phyloP scores from a whole-genome alignment of 2,888 invertebrate genomes.

The Argynnis bischoffii region DNA sequence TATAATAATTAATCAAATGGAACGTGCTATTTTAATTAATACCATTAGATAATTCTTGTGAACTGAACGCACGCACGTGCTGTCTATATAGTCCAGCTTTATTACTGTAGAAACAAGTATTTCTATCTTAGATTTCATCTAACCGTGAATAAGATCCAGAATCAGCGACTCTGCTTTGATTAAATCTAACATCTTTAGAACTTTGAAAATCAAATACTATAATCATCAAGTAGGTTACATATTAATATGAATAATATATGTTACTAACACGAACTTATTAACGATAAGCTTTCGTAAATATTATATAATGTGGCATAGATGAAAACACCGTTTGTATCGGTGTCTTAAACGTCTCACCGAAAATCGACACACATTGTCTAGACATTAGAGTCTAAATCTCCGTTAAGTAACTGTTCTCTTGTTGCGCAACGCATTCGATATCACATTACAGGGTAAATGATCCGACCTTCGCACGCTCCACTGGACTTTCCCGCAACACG shows the following conservation, averaged over 20 bases:
- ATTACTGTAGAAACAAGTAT: slow-evolving; percentile 22
- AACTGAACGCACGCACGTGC: slow-evolving; percentile 33
- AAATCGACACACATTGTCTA: slow-evolving; percentile 48
- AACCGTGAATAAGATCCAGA: slow-evolving; percentile 21
- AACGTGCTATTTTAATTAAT: slow-evolving; percentile 39
- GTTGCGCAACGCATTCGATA: slow-evolving; percentile 69
- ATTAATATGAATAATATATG: slow-evolving; percentile 1
- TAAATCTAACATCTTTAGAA: slow-evolving; percentile 7
- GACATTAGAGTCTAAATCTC: slow-evolving; percentile 51
- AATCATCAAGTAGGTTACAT: not conserved
- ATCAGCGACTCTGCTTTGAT: slow-evolving; percentile 8
- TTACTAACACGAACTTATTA: slow-evolving; percentile 27
- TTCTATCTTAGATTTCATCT: slow-evolving; percentile 21
- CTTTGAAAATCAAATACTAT: slow-evolving; percentile 1
- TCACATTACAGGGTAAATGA: slow-evolving; percentile 70
- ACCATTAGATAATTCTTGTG: slow-evolving; percentile 36
- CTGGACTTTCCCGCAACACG: slow-evolving; percentile 44
- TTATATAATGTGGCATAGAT: slow-evolving; percentile 49
- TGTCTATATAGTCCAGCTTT: slow-evolving; percentile 22
- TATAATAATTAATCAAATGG: slow-evolving; percentile 37
- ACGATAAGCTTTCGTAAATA: slow-evolving; percentile 60
- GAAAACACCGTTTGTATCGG: slow-evolving; percentile 47
- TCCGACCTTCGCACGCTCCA: slow-evolving; percentile 72
- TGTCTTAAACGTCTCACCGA: slow-evolving; percentile 28
- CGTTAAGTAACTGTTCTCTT: slow-evolving; percentile 52